phyloP scores from a whole-genome alignment of 1,140 invertebrate genomes.

The Formica selysi region DNA sequence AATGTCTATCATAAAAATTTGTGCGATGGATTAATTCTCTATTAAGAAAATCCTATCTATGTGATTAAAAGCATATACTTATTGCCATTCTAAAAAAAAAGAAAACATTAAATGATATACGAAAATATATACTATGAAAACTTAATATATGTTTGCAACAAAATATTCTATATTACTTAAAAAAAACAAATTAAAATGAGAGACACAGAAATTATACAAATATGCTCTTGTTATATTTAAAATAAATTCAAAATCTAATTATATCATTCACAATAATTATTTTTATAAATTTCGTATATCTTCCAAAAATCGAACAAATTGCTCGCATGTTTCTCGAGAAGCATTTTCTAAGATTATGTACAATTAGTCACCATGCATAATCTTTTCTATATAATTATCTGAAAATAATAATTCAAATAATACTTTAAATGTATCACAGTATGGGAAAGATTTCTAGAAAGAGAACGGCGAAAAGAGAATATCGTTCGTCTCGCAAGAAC shows the following conservation, averaged over 20 bases:
- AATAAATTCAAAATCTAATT: neutral
- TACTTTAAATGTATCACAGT: slow-evolving; percentile 32
- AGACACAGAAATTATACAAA: neutral
- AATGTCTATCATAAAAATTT: slow-evolving; percentile 50
- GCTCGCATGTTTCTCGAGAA: neutral
- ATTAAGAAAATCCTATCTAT: neutral
- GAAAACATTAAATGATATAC: no score
- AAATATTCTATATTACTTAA: neutral
- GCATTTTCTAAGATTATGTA: neutral
- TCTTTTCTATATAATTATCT: slow-evolving; percentile 20
- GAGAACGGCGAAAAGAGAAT: slow-evolving; percentile 22
- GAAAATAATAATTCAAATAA: neutral
- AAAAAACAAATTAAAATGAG: neutral
- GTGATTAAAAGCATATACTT: neutral
- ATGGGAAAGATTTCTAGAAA: slow-evolving; percentile 10
- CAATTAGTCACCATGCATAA: slow-evolving; percentile 6
- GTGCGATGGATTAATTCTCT: slow-evolving; percentile 12
- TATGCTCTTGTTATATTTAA: neutral
- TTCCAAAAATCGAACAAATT: neutral
- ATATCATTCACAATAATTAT: neutral
- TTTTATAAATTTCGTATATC: neutral
- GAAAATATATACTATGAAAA: neutral
- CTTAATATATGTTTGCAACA: neutral
- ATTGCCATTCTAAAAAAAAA: neutral
- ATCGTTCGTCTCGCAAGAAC: slow-evolving; percentile 64